These are phyloP conservation scores for Anneissia japonica DNA, from an alignment of 35 echinoderm and acorn worm genomes.

Conservation along the genomic window DNA sequence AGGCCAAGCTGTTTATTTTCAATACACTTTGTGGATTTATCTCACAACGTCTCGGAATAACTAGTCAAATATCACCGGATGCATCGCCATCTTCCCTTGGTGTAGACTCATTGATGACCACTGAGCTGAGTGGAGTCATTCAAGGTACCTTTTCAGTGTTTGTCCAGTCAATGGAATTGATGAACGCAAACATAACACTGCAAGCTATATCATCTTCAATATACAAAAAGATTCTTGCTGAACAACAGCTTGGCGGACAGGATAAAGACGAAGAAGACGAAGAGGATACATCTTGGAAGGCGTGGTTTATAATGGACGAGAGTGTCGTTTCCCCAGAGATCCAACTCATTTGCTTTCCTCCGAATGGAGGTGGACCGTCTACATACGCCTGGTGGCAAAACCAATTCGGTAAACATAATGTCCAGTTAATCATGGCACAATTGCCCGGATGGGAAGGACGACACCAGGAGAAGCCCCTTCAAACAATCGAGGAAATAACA, in stretches of 20 bases:
- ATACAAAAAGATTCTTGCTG: constrained; percentile 51
- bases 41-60: constrained; percentile 33
- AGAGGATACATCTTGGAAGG: background rate
- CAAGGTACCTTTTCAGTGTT: constrained; percentile 33
- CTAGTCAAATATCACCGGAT: constrained; percentile 11
- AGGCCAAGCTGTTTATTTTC: constrained; percentile 2
- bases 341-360: constrained; percentile 11
- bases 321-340: background rate
- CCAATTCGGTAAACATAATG: background rate
- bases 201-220: constrained; percentile 47
- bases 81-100: constrained; percentile 21
- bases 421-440: constrained; percentile 23
- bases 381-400: constrained; percentile 4
- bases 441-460: constrained; percentile 42
- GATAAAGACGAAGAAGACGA: constrained; percentile 16
- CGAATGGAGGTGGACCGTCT: constrained; percentile 28
- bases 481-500: constrained; percentile 1
- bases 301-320: background rate
- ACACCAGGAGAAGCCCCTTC: constrained; percentile 13
- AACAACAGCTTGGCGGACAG: constrained; percentile 20
- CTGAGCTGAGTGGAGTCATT: constrained; percentile 26
- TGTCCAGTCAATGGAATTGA: constrained; percentile 35
- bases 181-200: constrained; percentile 49
- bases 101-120: constrained; percentile 54
- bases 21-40: constrained; percentile 20